Evolutionary conservation across 2,888 invertebrate species (phyloP), one percentile per base, ranked within the genome.

Genomic region (Hydrotaea cyrtoneurina): DNA sequence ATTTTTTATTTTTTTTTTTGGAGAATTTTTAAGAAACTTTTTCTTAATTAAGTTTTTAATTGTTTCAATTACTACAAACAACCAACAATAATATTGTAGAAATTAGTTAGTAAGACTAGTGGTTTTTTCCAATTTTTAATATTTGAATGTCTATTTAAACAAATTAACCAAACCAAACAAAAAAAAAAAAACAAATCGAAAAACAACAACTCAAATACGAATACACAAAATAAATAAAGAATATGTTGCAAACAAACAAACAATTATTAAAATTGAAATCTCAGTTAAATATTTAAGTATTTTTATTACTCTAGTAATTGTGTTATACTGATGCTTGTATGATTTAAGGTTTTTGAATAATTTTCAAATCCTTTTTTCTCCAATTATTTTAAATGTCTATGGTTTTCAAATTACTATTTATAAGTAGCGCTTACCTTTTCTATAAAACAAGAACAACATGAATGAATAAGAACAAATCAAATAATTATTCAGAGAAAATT

Each of bases 121-220:
- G 31, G 62, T 82, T 78, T 82, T 57, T 78, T 78, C 64, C 50
- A 82, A 78, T 82, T 82, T 78, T 79, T 64, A 75, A 71, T 36
- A 75, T 75, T 71, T 82, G 72, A 21, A 72, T 82, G 79, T 82
- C 82, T 82, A 82, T 82, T 75, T 64, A 79, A n/a, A 78, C 74
- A 23, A 59, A 73, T 55, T 66, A 55, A 79, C 62, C 46, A 50
- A 73, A 66, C 7, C 50, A 23, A 15, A 66, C 57, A 75, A 21
- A 23, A 66, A 31, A 50, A 17, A 59, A 59, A 57, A 59, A 57
- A 69, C 31, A 19, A 31, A 69, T n/a, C n/a, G n/a, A n/a, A 55
- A 77, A 71, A n/a, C n/a, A n/a, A 43, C 7, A 66, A 17, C 11
- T 39, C 17, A 3, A 23, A 59, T 15, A 23, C 10, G 23, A 15